Base-by-base conservation (phyloP, 2,113 vertebrate genomes). In the Rhineura floridana region DNA sequence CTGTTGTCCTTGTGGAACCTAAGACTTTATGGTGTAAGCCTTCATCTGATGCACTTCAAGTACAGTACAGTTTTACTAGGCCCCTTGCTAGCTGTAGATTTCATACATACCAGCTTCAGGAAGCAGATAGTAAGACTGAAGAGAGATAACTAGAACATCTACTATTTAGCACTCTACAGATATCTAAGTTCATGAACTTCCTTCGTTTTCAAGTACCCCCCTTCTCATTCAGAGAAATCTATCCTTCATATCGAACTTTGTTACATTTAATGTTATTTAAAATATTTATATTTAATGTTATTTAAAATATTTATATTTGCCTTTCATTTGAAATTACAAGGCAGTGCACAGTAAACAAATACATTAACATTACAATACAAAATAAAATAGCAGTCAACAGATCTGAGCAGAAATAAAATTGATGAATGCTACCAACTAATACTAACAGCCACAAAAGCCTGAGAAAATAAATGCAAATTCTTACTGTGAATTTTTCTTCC, bases 91-190 rank as follows among this genome's bases (percentile, higher is more conserved):
- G 33, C 33, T 84, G 48, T n/a, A 69, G 30, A 83, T 72, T 72
- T 70, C 39, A 76, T 69, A 48, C 17, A 44, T n/a, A 62, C 25
- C 23, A 36, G 50, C 50, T 39, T 73, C 52, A 75, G 23, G 69
- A 75, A 65, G 42, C 59, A 48, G 42, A 82, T 46, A 82, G 55
- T 52, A 87, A 87, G 79, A 50, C 79, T 76, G 52, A 82, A 82
- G 13, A 12, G 52, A 88, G 69, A 75, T 82, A 75, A 62, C 23
- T 30, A 69, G 28, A 79, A 21, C 50, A 50, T 78, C 46, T 86
- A 30, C 21, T 67, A 6, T 65, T 85, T 50, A 86, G 21, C n/a
- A 69, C 21, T 80, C n/a, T 79, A 25, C 7, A 86, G 59, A 36
- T 67, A 86, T 79, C 33, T 19, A 46, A 82, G 33, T 87, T 87